Percentiles rank a stretch among this genome's conserved stretches.
These are phyloP conservation scores for Lophotis ruficrista DNA, from an alignment of 2,113 vertebrate species.

Conservation along the genomic window DNA sequence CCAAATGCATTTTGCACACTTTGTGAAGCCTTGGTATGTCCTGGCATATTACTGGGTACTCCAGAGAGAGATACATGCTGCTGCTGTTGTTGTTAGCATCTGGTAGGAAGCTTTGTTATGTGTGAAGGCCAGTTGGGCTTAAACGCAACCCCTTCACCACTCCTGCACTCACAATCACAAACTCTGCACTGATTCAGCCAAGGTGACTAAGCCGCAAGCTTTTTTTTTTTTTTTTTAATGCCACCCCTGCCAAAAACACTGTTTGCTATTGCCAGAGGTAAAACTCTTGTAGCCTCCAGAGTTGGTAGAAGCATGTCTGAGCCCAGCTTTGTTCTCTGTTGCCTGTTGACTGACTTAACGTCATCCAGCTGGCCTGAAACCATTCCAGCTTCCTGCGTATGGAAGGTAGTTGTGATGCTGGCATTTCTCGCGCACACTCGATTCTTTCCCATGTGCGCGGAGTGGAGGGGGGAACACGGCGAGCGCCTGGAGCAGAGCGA, in stretches of 20 bases:
- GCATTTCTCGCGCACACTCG: slow-evolving; percentile 31
- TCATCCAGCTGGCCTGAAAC: slow-evolving; percentile 61
- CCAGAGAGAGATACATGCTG: slow-evolving; percentile 72
- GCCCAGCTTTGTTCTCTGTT: slow-evolving; percentile 38
- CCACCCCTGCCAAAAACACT: slow-evolving; percentile 70
- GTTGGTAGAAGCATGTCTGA: slow-evolving; percentile 64
- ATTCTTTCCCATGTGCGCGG: neutral
- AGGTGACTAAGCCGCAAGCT: slow-evolving; percentile 61
- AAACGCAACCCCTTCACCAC: slow-evolving; percentile 57
- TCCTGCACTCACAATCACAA: slow-evolving; percentile 77
- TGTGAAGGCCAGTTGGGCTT: slow-evolving; percentile 50
- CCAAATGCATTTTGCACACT: slow-evolving; percentile 98
- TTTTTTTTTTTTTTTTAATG: slow-evolving; percentile 61
- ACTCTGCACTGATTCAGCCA: slow-evolving; percentile 63
- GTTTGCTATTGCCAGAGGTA: slow-evolving; percentile 61
- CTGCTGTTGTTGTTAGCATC: slow-evolving; percentile 75
- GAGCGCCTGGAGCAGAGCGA: neutral
- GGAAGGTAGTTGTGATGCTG: slow-evolving; percentile 33
- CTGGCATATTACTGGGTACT: slow-evolving; percentile 86
- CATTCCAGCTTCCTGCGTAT: slow-evolving; percentile 42
- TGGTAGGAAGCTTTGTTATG: slow-evolving; percentile 63
- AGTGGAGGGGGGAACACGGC: neutral
- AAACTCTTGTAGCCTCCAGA: slow-evolving; percentile 50
- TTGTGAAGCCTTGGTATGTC: slow-evolving; percentile 87
- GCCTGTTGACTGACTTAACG: slow-evolving; percentile 43